Base-by-base conservation (phyloP, 1,140 invertebrate species). In the Brachionus asplanchnoidis region DNA sequence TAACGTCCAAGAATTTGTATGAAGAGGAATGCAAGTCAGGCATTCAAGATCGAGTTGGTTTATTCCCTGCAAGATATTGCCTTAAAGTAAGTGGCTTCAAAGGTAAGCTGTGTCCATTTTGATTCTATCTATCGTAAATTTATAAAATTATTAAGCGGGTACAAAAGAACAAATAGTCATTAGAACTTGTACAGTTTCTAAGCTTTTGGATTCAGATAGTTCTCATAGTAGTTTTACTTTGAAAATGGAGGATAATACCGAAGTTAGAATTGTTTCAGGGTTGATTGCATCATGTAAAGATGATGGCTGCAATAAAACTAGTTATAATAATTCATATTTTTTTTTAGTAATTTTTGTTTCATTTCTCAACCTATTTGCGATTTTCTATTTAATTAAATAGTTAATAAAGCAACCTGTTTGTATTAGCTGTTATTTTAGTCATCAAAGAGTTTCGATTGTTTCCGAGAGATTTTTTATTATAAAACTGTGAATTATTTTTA, bases 251-350 rank as follows among this genome's bases (percentile, higher is more conserved):
- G 53, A 82, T 17, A 68, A 82, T 44, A 60, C 20, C n/a, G 65
- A 60, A 26, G 26, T 82, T 42, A 60, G 42, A 65, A 40, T 82
- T 65, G 79, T 82, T 9, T 82, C 79, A 17, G 79, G 79, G 3
- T 65, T 82, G 40, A 82, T 82, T 11, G 79, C 79, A 28, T 82
- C 79, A 23, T 82, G 79, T 65, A 82, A 82, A 82, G 79, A 82
- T 60, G 79, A 82, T 82, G 79, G 79, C 32, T 82, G 79, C 20
- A 82, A 82, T 82, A 44, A 46, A 77, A 44, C 73, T 17, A 75
- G 20, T 2, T 4, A 8, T 20, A 65, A 80, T 42, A 56, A 1
- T 65, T 82, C 20, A 36, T 20, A 44, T 17, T 36, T 80, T 20
- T 75, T 1, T 44, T 6, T 75, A n/a, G 7, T 44, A 44, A 17